phyloP scores from a whole-genome alignment of 2,888 invertebrate species.

The Orgyia antiqua region DNA sequence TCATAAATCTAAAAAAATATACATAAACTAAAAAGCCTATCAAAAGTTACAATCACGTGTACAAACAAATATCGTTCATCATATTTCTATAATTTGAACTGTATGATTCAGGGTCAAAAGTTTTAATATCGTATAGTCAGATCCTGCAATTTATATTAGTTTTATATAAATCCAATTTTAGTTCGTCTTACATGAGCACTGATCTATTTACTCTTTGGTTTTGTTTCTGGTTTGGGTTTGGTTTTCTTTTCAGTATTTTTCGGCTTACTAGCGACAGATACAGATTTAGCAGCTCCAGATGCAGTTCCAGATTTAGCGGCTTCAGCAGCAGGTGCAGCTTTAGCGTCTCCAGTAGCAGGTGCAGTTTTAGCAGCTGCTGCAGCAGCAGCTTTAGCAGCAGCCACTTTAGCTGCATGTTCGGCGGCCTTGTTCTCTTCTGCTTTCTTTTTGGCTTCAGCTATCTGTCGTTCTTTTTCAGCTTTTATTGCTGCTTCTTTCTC shows the following conservation, averaged over 20 bases:
- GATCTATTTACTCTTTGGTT: conserved; percentile 1
- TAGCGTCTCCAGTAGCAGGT: conserved; percentile 3
- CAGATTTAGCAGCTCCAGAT: too few relatives aligned
- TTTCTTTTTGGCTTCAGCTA: conserved; percentile 35
- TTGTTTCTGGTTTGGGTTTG: not conserved
- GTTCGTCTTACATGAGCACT: not conserved
- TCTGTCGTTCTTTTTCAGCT: conserved; percentile 37
- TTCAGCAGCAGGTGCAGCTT: conserved; percentile 1
- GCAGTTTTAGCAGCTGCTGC: conserved; percentile 6
- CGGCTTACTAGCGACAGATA: too few relatives aligned
- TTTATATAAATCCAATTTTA: too few relatives aligned
- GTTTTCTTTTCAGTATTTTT: conserved; percentile 3
- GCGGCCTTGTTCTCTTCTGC: conserved; percentile 24
- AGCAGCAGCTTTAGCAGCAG: conserved; percentile 21
- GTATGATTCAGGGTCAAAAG: too few relatives aligned
- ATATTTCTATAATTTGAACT: too few relatives aligned
- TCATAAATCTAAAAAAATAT: not conserved
- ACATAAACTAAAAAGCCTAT: not conserved
- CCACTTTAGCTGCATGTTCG: too few relatives aligned
- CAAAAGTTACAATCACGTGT: not conserved
- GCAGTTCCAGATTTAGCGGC: not conserved
- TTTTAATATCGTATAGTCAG: too few relatives aligned
- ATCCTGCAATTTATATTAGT: too few relatives aligned
- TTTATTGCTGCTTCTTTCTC: conserved; percentile 38
- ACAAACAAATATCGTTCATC: not conserved